phyloP scores from a whole-genome alignment of 2,888 invertebrate species.

The Drosophila testacea region DNA sequence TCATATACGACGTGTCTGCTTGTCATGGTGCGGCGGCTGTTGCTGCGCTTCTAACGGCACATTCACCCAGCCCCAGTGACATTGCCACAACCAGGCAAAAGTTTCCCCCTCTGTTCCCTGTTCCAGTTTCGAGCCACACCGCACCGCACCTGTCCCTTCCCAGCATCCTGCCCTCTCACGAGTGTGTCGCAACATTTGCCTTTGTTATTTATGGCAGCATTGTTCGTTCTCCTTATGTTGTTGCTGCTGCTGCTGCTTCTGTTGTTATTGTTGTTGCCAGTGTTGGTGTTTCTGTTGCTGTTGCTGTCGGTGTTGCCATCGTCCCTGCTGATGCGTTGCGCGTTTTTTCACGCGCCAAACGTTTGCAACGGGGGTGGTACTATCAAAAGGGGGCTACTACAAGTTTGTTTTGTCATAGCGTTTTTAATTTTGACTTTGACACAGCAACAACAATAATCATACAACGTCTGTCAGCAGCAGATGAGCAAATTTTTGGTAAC shows the following conservation, averaged over 20 bases:
- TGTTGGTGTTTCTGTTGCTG: constrained; percentile 21
- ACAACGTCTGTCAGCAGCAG: constrained; percentile 57
- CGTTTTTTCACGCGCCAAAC: constrained; percentile 63
- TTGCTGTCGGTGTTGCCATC: constrained; percentile 26
- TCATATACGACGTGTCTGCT: constrained; percentile 30
- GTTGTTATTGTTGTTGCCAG: constrained; percentile 15
- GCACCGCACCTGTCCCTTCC: constrained; percentile 53
- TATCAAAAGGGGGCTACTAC: constrained; percentile 4
- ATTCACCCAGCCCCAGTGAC: constrained; percentile 61
- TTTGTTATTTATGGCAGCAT: constrained; percentile 79
- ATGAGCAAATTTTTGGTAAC: constrained; percentile 38
- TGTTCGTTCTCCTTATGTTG: constrained; percentile 55
- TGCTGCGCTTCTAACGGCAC: constrained; percentile 68
- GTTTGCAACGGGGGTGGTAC: constrained; percentile 11
- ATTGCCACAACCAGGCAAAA: constrained; percentile 44
- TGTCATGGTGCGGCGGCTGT: constrained; percentile 49
- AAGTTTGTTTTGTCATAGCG: constrained; percentile 58
- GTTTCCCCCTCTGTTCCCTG: not conserved
- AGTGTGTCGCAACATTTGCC: constrained; percentile 65
- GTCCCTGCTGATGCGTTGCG: constrained; percentile 62
- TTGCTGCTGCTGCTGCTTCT: constrained; percentile 24
- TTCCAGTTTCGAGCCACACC: constrained; percentile 41
- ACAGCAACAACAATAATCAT: constrained; percentile 35
- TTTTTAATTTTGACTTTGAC: constrained; percentile 68
- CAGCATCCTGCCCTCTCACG: constrained; percentile 22